Conservation (phyloP, 1,140 invertebrate genomes). For the Drosophila melanogaster region Release_6_plus_ISO1_MT NC_004354.4:10344001-10344500, state of each 20-base stretch:
- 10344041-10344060: conserved; percentile 90
- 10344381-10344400: conserved; percentile 11
- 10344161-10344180: conserved; percentile 14
- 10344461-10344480: conserved; percentile 28
- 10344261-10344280: background rate
- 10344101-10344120: conserved; percentile 8
- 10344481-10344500: conserved; percentile 23
- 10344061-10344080: conserved; percentile 84
- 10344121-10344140: conserved; percentile 1
- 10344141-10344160: conserved; percentile 26
- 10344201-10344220: background rate
- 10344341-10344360: too few species aligned
- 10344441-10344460: conserved; percentile 15
- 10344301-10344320: conserved; percentile 1
- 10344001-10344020: conserved; percentile 91
- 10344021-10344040: conserved; percentile 91
- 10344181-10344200: conserved; percentile 6
- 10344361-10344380: background rate
- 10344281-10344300: background rate
- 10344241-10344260: background rate
- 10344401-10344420: conserved; percentile 46
- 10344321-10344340: conserved; percentile 2
- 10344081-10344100: conserved; percentile 54
- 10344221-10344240: background rate
- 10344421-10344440: conserved; percentile 37